These are phyloP conservation scores for Recurvirostra avosetta DNA, from an alignment of 2,113 vertebrate genomes.

Conservation along the genomic window DNA sequence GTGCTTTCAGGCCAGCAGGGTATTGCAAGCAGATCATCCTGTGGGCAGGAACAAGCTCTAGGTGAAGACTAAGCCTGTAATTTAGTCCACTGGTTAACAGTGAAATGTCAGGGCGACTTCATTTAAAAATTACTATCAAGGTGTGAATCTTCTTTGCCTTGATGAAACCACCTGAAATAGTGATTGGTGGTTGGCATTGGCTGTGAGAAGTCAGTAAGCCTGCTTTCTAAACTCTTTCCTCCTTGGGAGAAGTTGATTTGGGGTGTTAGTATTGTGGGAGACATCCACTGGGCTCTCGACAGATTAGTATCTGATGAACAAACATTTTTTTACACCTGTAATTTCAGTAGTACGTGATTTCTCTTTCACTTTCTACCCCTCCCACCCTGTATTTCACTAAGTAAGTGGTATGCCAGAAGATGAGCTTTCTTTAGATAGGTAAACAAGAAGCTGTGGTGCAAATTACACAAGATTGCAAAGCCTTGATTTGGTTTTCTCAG, in stretches of 20 bases:
- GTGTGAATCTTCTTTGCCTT: constrained; percentile 18
- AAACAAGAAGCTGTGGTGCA: background rate
- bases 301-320: constrained; percentile 54
- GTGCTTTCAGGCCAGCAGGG: background rate
- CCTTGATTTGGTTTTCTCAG: background rate
- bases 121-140: background rate
- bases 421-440: constrained; percentile 11
- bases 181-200: background rate
- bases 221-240: background rate
- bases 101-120: background rate
- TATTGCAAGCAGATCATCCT: background rate
- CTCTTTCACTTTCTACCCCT: constrained; percentile 9
- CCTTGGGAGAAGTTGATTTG: background rate
- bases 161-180: background rate
- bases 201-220: background rate
- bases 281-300: background rate
- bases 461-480: background rate
- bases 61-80: background rate
- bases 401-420: background rate
- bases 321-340: constrained; percentile 11
- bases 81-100: background rate
- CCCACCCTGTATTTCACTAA: background rate
- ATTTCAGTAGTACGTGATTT: background rate
- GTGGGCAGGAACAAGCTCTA: background rate
- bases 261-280: constrained; percentile 2